Evolutionary conservation across 2,797 vertebrate genomes (phyloP).

Genomic region (Macropodus opercularis): DNA sequence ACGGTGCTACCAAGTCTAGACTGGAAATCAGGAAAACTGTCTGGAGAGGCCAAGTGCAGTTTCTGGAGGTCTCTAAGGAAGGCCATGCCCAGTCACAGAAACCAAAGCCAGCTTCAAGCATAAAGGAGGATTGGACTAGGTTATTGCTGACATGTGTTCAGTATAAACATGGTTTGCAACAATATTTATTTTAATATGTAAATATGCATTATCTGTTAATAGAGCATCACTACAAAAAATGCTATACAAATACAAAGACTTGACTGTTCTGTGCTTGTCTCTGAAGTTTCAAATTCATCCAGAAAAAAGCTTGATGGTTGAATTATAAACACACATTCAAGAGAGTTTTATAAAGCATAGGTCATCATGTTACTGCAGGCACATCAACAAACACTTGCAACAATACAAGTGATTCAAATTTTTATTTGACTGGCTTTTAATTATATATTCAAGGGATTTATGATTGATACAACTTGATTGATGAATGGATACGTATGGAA

Average conservation of each 20-base stretch:
- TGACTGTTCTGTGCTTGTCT: no score
- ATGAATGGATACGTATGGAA: constrained; percentile 7
- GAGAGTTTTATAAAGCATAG: not conserved
- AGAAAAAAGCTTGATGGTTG: no score
- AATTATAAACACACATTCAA: no score
- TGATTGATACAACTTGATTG: constrained; percentile 18
- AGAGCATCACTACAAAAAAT: no score
- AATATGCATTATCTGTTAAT: not conserved
- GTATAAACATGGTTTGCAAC: not conserved
- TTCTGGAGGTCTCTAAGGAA: constrained; percentile 87
- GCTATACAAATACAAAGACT: no score
- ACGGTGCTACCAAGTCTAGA: constrained; percentile 83
- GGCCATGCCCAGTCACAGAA: constrained; percentile 76
- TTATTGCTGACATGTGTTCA: not conserved
- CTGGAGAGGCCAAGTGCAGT: constrained; percentile 17
- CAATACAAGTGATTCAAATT: constrained; percentile 3
- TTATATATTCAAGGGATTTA: not conserved
- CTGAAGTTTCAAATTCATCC: no score
- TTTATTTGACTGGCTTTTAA: constrained; percentile 25
- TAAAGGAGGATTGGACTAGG: not conserved
- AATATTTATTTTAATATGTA: not conserved
- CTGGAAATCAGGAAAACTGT: constrained; percentile 76
- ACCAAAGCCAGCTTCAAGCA: constrained; percentile 1
- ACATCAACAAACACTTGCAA: constrained; percentile 21
- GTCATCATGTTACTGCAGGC: not conserved